These are phyloP conservation scores for Neodiprion lecontei DNA, from an alignment of 1,140 invertebrate genomes.

Conservation along the genomic window DNA sequence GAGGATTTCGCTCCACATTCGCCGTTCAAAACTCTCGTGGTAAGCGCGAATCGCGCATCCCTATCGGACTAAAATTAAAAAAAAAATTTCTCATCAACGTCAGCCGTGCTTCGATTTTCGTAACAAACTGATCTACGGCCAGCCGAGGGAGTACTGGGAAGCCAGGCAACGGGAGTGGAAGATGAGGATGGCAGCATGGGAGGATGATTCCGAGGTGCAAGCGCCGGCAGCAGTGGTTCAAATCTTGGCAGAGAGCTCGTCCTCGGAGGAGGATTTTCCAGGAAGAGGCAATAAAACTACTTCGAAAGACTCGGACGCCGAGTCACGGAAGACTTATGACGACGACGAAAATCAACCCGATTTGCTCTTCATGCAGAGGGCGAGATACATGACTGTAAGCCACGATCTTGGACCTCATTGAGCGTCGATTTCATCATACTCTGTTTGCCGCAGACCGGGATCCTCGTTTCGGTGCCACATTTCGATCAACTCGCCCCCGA, in stretches of 20 bases:
- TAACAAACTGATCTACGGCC: slow-evolving; percentile 32
- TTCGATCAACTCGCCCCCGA: neutral
- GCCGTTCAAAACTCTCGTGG: neutral
- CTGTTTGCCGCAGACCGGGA: neutral
- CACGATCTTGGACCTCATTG: too few relatives aligned
- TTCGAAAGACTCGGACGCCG: neutral
- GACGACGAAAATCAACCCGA: neutral
- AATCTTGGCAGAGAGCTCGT: neutral
- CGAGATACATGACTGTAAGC: neutral
- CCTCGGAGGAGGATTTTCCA: neutral
- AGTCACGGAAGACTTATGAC: neutral
- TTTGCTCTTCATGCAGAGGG: neutral
- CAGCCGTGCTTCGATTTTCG: slow-evolving; percentile 25
- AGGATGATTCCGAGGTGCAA: neutral
- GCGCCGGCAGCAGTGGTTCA: neutral
- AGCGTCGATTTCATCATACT: neutral
- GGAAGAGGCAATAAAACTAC: neutral
- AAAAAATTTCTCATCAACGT: neutral
- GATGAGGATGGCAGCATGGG: neutral
- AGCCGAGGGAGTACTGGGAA: slow-evolving; percentile 33
- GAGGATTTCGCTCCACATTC: neutral
- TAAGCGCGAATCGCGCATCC: neutral
- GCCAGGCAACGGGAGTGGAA: slow-evolving; percentile 34
- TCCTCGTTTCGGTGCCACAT: neutral
- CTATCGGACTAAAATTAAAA: neutral